phyloP scores from a whole-genome alignment of 37 sponge, comb jelly and placozoan genomes.

The Tethya wilhelma region DNA sequence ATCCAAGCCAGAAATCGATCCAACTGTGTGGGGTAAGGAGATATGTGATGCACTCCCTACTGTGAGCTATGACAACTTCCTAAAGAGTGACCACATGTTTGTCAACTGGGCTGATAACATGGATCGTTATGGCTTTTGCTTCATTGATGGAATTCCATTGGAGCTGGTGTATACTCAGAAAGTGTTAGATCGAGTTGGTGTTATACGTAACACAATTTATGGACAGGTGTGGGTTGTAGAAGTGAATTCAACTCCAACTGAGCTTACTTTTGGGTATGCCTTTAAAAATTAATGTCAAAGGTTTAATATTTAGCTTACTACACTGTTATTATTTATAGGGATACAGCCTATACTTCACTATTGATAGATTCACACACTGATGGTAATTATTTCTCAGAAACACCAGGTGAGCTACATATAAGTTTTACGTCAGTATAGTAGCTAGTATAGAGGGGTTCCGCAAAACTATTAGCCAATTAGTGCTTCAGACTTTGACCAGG shows the following conservation, averaged over 20 bases:
- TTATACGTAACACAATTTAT: slow-evolving; percentile 27
- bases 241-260: neutral
- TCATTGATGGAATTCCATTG: slow-evolving; percentile 23
- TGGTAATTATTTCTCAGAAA: slow-evolving; percentile 6
- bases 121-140: slow-evolving; percentile 21
- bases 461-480: too few species aligned
- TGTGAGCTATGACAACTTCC: neutral
- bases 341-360: neutral
- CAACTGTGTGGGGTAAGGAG: slow-evolving; percentile 15
- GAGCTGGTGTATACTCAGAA: neutral
- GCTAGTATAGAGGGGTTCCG: too few species aligned
- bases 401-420: slow-evolving; percentile 2
- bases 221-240: slow-evolving; percentile 14
- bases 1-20: neutral
- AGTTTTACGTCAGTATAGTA: neutral
- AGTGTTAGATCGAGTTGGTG: slow-evolving; percentile 15
- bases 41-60: neutral
- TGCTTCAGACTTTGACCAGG: too few species aligned
- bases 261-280: neutral
- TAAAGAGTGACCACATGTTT: neutral
- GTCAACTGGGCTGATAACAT: slow-evolving; percentile 17
- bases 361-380: slow-evolving; percentile 9
- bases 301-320: neutral
- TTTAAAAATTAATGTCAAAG: neutral
- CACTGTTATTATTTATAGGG: neutral